Evolutionary conservation across 1,140 invertebrate species (phyloP).

Genomic region (Nautilus pompilius): DNA sequence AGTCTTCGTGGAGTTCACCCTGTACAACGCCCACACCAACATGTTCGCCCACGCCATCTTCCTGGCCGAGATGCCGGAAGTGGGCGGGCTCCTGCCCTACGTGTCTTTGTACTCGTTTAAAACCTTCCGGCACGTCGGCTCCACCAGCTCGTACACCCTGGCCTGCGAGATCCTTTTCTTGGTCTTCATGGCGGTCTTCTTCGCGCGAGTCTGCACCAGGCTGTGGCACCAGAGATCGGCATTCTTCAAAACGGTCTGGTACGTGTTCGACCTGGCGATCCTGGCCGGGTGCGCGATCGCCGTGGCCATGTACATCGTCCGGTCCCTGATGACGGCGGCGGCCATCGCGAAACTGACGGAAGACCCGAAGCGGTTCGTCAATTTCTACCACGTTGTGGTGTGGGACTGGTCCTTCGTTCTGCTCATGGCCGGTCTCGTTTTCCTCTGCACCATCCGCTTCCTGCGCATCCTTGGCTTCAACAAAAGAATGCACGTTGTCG

Average conservation of each 20-base stretch:
- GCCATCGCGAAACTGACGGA: slow-evolving; percentile 8
- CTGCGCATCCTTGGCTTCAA: slow-evolving; percentile 41
- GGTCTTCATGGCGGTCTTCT: slow-evolving; percentile 4
- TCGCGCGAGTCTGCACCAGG: not conserved
- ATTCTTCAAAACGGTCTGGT: slow-evolving; percentile 15
- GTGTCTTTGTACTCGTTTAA: slow-evolving; percentile 10
- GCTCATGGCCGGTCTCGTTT: slow-evolving; percentile 19
- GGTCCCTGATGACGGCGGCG: slow-evolving; percentile 5
- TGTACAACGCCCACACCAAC: slow-evolving; percentile 55
- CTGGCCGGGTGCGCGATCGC: slow-evolving; percentile 5
- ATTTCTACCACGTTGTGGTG: slow-evolving; percentile 30
- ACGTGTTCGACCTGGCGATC: slow-evolving; percentile 10
- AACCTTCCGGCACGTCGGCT: not conserved
- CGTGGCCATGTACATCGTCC: slow-evolving; percentile 11
- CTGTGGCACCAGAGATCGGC: slow-evolving; percentile 1
- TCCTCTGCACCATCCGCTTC: slow-evolving; percentile 27
- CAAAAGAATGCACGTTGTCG: slow-evolving; percentile 27
- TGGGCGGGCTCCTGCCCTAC: slow-evolving; percentile 39
- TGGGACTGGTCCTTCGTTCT: slow-evolving; percentile 22
- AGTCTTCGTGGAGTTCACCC: slow-evolving; percentile 58
- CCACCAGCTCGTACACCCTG: slow-evolving; percentile 4
- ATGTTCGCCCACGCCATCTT: slow-evolving; percentile 20
- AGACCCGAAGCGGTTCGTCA: slow-evolving; percentile 21
- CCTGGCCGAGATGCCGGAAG: slow-evolving; percentile 53
- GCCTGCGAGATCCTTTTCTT: slow-evolving; percentile 13